These are phyloP conservation scores for Turdus rufiventris DNA, from an alignment of 2,113 vertebrate genomes.

Conservation along the genomic window DNA sequence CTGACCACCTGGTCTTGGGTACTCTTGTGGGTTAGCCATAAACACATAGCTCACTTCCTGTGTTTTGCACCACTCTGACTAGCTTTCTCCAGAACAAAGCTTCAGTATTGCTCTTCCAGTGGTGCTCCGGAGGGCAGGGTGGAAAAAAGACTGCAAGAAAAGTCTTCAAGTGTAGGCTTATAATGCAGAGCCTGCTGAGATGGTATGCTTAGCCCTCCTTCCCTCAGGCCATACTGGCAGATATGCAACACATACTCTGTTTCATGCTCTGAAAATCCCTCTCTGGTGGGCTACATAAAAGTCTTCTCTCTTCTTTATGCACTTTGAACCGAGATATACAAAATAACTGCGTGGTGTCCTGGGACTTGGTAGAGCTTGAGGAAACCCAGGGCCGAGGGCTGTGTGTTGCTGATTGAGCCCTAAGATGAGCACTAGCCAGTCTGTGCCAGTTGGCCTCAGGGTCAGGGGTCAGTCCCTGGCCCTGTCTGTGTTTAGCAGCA, in stretches of 20 bases:
- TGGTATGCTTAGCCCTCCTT: neutral
- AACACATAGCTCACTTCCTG: neutral
- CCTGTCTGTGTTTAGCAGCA: neutral
- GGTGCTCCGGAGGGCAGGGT: neutral
- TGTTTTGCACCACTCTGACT: neutral
- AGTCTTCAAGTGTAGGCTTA: neutral
- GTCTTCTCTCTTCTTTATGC: slow-evolving; percentile 13
- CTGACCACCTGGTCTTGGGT: neutral
- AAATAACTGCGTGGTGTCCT: neutral
- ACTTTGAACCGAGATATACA: slow-evolving; percentile 28
- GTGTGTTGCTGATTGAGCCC: neutral
- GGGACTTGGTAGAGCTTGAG: neutral
- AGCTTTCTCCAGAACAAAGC: neutral
- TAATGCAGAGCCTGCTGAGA: neutral
- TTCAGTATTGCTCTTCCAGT: neutral
- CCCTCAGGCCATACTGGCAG: slow-evolving; percentile 1
- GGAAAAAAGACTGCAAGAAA: neutral
- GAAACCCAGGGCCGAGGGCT: neutral
- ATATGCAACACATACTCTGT: neutral
- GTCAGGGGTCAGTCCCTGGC: neutral
- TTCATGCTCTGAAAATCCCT: neutral
- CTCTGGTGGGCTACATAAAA: neutral
- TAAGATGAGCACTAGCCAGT: neutral
- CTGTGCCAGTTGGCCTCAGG: neutral
- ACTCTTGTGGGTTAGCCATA: neutral